Conservation (phyloP, 2,797 vertebrate genomes). For the Apogon talboti region DNA sequence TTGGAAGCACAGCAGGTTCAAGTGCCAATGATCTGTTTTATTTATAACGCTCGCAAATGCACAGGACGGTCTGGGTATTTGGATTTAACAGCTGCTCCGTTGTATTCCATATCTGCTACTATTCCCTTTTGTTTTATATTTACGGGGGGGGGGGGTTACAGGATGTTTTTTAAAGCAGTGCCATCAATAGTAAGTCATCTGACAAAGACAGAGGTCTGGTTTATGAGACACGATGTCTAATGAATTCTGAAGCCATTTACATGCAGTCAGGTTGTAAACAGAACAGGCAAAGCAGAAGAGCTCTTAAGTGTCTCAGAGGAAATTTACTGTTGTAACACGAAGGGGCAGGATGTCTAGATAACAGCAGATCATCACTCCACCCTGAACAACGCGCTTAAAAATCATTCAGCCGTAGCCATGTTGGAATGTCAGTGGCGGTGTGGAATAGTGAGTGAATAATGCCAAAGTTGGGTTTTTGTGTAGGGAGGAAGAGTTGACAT, state of each 20-base stretch:
- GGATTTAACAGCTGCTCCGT: conserved; percentile 15
- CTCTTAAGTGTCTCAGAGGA: conserved; percentile 46
- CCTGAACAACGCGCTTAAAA: conserved; percentile 24
- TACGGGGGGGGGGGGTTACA: conserved; percentile 28
- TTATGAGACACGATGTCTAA: conserved; percentile 54
- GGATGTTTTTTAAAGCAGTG: conserved; percentile 36
- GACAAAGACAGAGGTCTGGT: conserved; percentile 48
- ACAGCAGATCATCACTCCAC: conserved; percentile 31
- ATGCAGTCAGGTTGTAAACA: conserved; percentile 38
- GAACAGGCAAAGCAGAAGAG: conserved; percentile 21
- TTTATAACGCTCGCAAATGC: conserved; percentile 36
- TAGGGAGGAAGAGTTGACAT: conserved; percentile 51
- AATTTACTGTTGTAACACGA: conserved; percentile 50
- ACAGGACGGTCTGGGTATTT: conserved; percentile 20
- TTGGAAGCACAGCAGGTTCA: conserved; percentile 27
- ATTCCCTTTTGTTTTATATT: conserved; percentile 36
- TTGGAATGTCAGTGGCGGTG: conserved; percentile 12
- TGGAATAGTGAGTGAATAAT: conserved; percentile 43
- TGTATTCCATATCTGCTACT: conserved; percentile 20
- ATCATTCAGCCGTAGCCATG: conserved; percentile 19
- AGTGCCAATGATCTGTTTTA: conserved; percentile 48
- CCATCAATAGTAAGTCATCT: conserved; percentile 49
- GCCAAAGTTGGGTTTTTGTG: conserved; percentile 49
- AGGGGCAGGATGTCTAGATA: conserved; percentile 50
- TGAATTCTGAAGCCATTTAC: conserved; percentile 65